Conservation (phyloP, 2,113 vertebrate species). For the Microcebus jonahi region DNA sequence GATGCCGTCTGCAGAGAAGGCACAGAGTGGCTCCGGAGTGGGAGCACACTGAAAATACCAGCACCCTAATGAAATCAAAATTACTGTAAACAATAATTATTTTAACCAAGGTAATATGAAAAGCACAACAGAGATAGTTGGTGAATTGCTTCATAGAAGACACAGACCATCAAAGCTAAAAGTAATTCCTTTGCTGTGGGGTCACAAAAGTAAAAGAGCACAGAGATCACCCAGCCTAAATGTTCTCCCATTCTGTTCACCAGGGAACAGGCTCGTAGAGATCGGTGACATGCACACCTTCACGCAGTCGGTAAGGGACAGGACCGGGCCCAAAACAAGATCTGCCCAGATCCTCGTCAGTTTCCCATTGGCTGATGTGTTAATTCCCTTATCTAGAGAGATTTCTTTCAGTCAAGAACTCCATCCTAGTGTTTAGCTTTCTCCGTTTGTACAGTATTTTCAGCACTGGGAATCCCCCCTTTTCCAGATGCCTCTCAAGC, state of each 20-base stretch:
- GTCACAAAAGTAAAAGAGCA: not conserved
- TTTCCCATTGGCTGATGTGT: not conserved
- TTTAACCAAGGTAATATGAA: not conserved
- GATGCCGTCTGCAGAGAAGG: not conserved
- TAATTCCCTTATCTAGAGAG: not conserved
- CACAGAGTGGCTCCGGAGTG: not conserved
- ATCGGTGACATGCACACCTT: not conserved
- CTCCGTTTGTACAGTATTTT: not conserved
- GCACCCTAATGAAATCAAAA: not conserved
- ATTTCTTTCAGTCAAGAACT: not conserved
- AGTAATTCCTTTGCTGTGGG: not conserved
- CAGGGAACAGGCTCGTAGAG: not conserved
- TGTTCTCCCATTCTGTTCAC: not conserved
- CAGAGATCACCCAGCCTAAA: rapidly evolving
- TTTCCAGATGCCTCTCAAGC: not conserved
- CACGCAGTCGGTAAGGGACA: not conserved
- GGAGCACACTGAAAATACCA: not conserved
- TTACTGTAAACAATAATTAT: not conserved
- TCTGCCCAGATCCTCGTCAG: not conserved
- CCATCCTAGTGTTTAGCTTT: not conserved
- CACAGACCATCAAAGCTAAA: not conserved
- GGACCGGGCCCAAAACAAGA: not conserved
- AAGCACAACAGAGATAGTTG: not conserved
- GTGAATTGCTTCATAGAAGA: not conserved
- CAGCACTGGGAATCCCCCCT: not conserved